Base-by-base conservation (phyloP, 2,888 invertebrate genomes). In the Margaritifera margaritifera region DNA sequence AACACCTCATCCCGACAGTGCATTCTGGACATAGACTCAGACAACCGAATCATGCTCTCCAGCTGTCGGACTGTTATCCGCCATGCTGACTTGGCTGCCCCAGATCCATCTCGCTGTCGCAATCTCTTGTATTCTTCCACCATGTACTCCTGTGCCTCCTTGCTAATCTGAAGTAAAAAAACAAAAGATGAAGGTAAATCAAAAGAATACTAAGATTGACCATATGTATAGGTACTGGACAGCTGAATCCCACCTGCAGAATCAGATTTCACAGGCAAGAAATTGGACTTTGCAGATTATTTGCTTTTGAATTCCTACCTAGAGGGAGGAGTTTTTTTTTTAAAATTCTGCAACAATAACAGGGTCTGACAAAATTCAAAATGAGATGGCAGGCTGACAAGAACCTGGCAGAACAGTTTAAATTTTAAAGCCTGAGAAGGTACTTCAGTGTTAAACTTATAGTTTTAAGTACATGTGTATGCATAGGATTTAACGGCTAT, bases 21-120 rank as follows among this genome's bases (percentile, higher is more conserved):
- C 92, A 99, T 93, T 90, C 97, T 94, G 64, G 99, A 98, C 93
- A 98, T 94, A 42, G 95, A 98, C 91, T 99, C 99, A 0, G 98
- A 95, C 31, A 99, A 92, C 19, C 99, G 94, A 84, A 99, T 94
- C 93, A 99, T 94, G 83, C 96, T 96, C 90, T 98, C 97, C 73
- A 98, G 90, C 88, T 99, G 99, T 0, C 99, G 92, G 25, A 99
- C 99, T 0, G 99, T 99, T 80, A 99, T 97, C 66, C 98, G 92
- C 97, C 98, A 99, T 0, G 97, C 94, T 64, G 93, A 94, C 88
- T 93, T 94, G 0, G 93, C 92, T 18, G 92, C 92, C 19, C 88
- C 90, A 51, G 94, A 93, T 52, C 89, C 85, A 89, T 98, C 99
- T 2, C 96, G 92, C 85, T 96, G 93, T 0, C 99, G 92, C 66